Evolutionary conservation across 2,113 vertebrate species (phyloP).

Genomic region (Clarias macrocephalus): DNA sequence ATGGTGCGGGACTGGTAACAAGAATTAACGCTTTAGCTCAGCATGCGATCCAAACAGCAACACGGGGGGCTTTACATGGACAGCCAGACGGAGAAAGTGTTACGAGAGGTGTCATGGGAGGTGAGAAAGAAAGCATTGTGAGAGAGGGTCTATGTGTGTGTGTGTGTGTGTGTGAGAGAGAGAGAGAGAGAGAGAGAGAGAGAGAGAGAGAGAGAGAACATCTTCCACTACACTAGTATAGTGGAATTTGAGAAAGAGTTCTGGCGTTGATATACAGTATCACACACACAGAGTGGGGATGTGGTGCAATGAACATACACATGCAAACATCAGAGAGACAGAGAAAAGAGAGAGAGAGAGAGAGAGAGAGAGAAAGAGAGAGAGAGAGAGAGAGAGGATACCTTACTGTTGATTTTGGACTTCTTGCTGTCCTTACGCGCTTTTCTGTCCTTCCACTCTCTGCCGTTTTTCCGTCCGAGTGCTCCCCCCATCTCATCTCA

Average conservation of each 20-base stretch:
- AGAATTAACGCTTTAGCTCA: slow-evolving; percentile 14
- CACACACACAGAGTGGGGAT: slow-evolving; percentile 13
- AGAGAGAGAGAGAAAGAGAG: slow-evolving; percentile 51
- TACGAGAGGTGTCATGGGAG: neutral
- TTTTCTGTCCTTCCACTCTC: slow-evolving; percentile 66
- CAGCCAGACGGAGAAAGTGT: neutral
- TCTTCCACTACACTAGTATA: neutral
- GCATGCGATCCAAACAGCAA: slow-evolving; percentile 5
- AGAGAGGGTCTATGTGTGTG: neutral
- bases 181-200: too few relatives aligned
- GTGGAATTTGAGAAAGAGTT: slow-evolving; percentile 6
- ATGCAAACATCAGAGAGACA: slow-evolving; percentile 6
- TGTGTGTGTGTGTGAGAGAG: slow-evolving; percentile 20
- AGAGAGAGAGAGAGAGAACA: neutral
- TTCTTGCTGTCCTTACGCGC: slow-evolving; percentile 64
- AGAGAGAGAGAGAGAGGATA: slow-evolving; percentile 59
- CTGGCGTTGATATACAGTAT: slow-evolving; percentile 16
- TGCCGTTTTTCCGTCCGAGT: slow-evolving; percentile 71
- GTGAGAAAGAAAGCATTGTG: neutral
- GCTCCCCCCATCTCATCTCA: slow-evolving; percentile 74
- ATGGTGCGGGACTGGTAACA: slow-evolving; percentile 8
- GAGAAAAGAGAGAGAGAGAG: neutral
- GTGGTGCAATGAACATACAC: slow-evolving; percentile 18
- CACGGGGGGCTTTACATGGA: neutral
- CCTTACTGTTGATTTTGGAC: slow-evolving; percentile 79